phyloP scores from a whole-genome alignment of 2,888 invertebrate species.

The Chorisops tibialis region DNA sequence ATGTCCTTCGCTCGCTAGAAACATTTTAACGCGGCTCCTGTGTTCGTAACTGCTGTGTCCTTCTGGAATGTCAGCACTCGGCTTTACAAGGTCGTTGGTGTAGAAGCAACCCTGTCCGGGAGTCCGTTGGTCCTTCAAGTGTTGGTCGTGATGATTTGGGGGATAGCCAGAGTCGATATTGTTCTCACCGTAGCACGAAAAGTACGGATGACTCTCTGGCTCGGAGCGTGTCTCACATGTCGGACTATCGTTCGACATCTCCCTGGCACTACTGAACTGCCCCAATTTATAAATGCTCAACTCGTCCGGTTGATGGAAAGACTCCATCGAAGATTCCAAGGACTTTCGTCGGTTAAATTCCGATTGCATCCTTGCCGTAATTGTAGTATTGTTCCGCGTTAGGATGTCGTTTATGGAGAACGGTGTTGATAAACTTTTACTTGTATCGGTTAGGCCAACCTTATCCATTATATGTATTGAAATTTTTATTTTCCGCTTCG shows the following conservation, averaged over 20 bases:
- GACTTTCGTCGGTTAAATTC: conserved; percentile 40
- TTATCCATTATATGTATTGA: conserved; percentile 28
- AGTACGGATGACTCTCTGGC: conserved; percentile 28
- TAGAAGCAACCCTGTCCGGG: conserved; percentile 5
- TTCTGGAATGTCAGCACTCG: not conserved
- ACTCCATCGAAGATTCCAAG: conserved; percentile 33
- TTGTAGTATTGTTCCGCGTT: conserved; percentile 50
- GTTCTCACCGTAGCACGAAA: conserved; percentile 25
- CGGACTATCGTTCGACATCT: conserved; percentile 37
- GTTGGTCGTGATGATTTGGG: conserved; percentile 5
- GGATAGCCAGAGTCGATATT: conserved; percentile 19
- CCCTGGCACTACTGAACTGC: conserved; percentile 32
- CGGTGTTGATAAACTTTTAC: conserved; percentile 57
- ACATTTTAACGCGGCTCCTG: conserved; percentile 26
- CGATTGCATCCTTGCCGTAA: conserved; percentile 35
- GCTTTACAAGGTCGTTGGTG: not conserved
- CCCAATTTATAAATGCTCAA: conserved; percentile 28
- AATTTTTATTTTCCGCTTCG: not conserved
- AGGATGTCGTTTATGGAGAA: conserved; percentile 73
- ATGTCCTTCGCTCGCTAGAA: conserved; percentile 24
- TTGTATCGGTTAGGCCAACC: conserved; percentile 34
- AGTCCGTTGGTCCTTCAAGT: conserved; percentile 8
- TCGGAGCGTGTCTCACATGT: conserved; percentile 37
- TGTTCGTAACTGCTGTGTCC: conserved; percentile 13
- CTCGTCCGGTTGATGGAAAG: conserved; percentile 33